Percentiles rank a stretch among this genome's conserved stretches.
phyloP scores from a whole-genome alignment of 2,888 invertebrate species.

The Andrena bicolor region DNA sequence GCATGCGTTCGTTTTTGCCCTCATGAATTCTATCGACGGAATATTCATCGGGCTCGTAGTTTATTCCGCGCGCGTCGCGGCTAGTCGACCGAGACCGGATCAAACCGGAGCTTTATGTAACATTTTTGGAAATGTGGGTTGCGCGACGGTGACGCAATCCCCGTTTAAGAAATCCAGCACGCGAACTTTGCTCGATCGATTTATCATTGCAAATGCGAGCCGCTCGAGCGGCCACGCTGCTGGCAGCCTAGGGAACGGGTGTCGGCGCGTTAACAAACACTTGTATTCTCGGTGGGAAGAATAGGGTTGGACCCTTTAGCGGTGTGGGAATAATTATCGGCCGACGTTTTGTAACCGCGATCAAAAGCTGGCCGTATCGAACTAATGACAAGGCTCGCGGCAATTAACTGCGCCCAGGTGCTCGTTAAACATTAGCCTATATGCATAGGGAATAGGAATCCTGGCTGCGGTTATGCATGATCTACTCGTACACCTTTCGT shows the following conservation, averaged over 20 bases:
- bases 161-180: conserved; percentile 13
- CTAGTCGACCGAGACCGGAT: conserved; percentile 20
- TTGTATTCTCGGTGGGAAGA: background rate
- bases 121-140: conserved; percentile 21
- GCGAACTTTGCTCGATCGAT: conserved; percentile 21
- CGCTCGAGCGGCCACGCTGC: background rate
- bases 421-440: conserved; percentile 60
- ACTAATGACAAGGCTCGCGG: conserved; percentile 65
- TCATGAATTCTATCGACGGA: conserved; percentile 77
- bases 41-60: conserved; percentile 55
- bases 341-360: conserved; percentile 55
- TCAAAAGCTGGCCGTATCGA: conserved; percentile 47
- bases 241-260: background rate
- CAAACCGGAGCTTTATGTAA: conserved; percentile 23
- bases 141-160: conserved; percentile 4
- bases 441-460: conserved; percentile 53
- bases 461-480: conserved; percentile 42
- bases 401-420: conserved; percentile 53
- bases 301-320: conserved; percentile 15
- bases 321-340: conserved; percentile 55
- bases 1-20: conserved; percentile 60
- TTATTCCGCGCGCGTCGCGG: conserved; percentile 53
- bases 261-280: conserved; percentile 27
- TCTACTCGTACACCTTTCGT: conserved; percentile 17
- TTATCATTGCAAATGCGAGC: conserved; percentile 36